These are phyloP conservation scores for Stomatorhinus ivindoensis DNA, from an alignment of 2,113 vertebrate species.

Conservation along the genomic window DNA sequence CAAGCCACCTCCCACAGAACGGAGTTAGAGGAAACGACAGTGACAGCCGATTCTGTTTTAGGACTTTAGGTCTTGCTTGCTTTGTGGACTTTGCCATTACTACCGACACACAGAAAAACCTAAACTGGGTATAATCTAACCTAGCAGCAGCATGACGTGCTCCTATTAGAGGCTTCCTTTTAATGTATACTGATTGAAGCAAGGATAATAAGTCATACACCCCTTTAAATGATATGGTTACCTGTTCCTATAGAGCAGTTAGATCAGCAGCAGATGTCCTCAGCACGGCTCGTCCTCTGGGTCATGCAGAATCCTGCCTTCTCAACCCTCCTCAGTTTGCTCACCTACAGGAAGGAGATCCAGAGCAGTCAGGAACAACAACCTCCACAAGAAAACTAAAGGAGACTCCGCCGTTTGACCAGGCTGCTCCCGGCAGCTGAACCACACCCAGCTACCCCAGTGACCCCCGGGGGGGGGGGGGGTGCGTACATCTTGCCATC, in stretches of 20 bases:
- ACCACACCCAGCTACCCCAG: background rate
- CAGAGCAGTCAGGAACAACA: conserved; percentile 16
- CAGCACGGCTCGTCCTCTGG: background rate
- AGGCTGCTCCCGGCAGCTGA: background rate
- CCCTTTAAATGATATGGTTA: background rate
- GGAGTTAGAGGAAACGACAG: background rate
- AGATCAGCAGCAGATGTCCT: background rate
- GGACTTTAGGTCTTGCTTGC: background rate
- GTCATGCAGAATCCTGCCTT: background rate
- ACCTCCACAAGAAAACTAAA: conserved; percentile 12
- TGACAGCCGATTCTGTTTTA: background rate
- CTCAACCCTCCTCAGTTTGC: background rate
- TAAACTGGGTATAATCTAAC: background rate
- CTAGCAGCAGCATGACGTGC: background rate
- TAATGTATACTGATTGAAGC: background rate
- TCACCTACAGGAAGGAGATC: conserved; percentile 25
- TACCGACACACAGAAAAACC: background rate
- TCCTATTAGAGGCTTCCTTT: background rate
- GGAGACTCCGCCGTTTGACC: conserved; percentile 40
- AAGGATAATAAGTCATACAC: background rate
- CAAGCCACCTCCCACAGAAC: background rate
- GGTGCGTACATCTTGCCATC: background rate
- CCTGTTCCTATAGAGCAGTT: background rate
- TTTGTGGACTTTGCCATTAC: background rate
- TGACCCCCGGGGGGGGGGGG: background rate